Evolutionary conservation across 1,140 invertebrate genomes (phyloP), one percentile per base, ranked within the genome.

Genomic region (Sitophilus oryzae): DNA sequence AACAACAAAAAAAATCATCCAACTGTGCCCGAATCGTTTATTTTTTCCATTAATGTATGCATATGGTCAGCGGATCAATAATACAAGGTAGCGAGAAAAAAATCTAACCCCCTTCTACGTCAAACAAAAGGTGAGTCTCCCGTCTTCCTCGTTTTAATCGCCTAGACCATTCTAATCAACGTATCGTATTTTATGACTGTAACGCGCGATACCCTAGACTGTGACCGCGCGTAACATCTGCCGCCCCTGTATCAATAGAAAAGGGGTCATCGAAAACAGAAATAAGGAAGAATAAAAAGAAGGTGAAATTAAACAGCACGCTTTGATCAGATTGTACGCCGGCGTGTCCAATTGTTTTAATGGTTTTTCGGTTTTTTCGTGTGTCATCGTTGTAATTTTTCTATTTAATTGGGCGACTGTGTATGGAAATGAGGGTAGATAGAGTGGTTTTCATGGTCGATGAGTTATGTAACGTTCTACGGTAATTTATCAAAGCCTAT

Each of bases 11-110:
- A 30, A 42, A 46, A 14, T 1, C 52, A 54, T 30, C 25, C 52
- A 42, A 42, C 34, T 46, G 44, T 54, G 18, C 42, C 11, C 18
- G 25, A 53, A 38, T 22, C 21, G 43, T 14, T 15, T 14, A 19
- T 37, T 46, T 35, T 55, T 55, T 48, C 46, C 25, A 34, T 48
- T 55, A 55, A 55, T 48, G 38, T 55, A 55, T 55, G 52, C 52
- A 55, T 55, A 55, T 55, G 52, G 52, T 55, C 52, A 55, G 40
- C 30, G 38, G 37, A 34, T 15, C 44, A 40, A 53, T 46, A 42
- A 43, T 44, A 22, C 15, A 43, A 43, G 50, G 38, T 44, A 53
- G 14, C 23, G 22, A 46, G n/a, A n/a, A 45, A 45, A 30, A 30
- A 30, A 30, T 30, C 25, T 30, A 30, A 30, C 25, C 25, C n/a